Percentiles rank a stretch among this genome's conserved stretches.
phyloP scores from a whole-genome alignment of 2,888 invertebrate species.

The Apodemia mormo region DNA sequence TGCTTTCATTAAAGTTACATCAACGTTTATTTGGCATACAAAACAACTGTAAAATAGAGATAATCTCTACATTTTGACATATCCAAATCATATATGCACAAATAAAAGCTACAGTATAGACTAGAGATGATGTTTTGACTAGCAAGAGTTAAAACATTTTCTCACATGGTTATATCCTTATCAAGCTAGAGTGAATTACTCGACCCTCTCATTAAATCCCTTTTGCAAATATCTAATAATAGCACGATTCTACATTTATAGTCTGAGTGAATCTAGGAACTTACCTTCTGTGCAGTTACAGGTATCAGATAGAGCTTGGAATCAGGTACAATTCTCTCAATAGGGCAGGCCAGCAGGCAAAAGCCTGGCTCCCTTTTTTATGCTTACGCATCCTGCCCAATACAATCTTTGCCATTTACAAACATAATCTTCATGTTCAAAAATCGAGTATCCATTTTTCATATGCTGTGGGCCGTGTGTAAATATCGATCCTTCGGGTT shows the following conservation, averaged over 20 bases:
- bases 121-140: no score
- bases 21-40: no score
- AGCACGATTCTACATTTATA: neutral
- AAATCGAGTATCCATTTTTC: slow-evolving; percentile 79
- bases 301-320: slow-evolving; percentile 69
- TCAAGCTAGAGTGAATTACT: no score
- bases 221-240: neutral
- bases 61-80: no score
- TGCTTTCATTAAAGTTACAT: no score
- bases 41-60: no score
- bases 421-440: slow-evolving; percentile 67
- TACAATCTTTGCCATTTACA: slow-evolving; percentile 67
- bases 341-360: slow-evolving; percentile 73
- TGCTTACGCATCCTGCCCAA: slow-evolving; percentile 79
- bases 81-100: no score
- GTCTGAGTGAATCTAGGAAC: neutral
- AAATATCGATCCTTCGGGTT: slow-evolving; percentile 72
- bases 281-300: slow-evolving; percentile 58
- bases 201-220: neutral
- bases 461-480: slow-evolving; percentile 76
- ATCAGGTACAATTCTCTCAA: slow-evolving; percentile 61
- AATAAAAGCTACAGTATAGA: no score
- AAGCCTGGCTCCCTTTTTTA: slow-evolving; percentile 74
- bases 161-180: no score
- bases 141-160: no score